These are phyloP conservation scores for Stenotaenia linearis DNA, from an alignment of 2,888 invertebrate species.

Conservation along the genomic window DNA sequence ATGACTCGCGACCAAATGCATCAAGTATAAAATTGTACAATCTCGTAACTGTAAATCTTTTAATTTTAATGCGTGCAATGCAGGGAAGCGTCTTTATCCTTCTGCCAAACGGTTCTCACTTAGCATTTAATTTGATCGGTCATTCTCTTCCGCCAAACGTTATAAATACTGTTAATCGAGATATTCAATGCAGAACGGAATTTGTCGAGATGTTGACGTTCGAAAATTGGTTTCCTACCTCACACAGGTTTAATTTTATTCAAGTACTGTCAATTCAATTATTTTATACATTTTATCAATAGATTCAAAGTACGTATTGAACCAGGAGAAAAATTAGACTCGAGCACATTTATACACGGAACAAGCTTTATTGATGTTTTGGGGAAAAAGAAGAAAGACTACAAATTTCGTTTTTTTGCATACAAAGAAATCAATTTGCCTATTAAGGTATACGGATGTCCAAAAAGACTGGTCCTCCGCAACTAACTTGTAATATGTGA, in stretches of 20 bases:
- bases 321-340: background rate
- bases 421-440: background rate
- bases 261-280: background rate
- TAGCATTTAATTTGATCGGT: background rate
- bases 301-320: background rate
- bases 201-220: background rate
- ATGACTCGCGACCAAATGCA: background rate
- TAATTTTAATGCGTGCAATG: background rate
- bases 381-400: background rate
- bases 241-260: background rate
- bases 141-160: background rate
- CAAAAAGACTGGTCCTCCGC: too few species aligned
- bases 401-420: background rate
- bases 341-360: background rate
- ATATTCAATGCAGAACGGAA: background rate
- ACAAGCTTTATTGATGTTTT: background rate
- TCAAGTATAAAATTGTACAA: background rate
- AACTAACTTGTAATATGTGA: too few species aligned
- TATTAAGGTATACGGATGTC: background rate
- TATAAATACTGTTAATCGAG: background rate
- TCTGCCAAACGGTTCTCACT: background rate
- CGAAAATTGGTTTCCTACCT: background rate
- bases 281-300: too few species aligned
- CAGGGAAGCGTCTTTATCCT: background rate
- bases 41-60: background rate